phyloP scores from a whole-genome alignment of 2,888 invertebrate genomes.

The Watsonalla binaria region DNA sequence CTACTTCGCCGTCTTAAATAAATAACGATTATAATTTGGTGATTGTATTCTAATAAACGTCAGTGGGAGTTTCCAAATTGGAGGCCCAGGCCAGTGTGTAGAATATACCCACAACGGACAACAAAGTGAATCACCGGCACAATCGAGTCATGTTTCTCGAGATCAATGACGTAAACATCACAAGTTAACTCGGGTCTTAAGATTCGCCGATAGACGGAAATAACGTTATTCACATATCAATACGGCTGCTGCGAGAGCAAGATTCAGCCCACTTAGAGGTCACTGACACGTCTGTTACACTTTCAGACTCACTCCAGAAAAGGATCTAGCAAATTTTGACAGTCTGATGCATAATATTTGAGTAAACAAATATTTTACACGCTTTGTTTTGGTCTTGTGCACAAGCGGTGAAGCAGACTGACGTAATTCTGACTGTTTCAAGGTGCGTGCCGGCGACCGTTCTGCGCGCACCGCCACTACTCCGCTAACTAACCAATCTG shows the following conservation, averaged over 20 bases:
- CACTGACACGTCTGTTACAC: slow-evolving; percentile 37
- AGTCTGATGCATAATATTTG: slow-evolving; percentile 12
- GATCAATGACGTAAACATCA: slow-evolving; percentile 62
- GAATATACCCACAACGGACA: slow-evolving; percentile 33
- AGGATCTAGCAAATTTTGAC: slow-evolving; percentile 10
- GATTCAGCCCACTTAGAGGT: slow-evolving; percentile 30
- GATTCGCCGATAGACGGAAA: slow-evolving; percentile 34
- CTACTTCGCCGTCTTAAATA: neutral
- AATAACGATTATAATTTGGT: neutral
- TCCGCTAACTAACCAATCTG: slow-evolving; percentile 44
- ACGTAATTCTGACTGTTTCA: slow-evolving; percentile 56
- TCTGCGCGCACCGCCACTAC: slow-evolving; percentile 30
- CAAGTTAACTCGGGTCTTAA: slow-evolving; percentile 34
- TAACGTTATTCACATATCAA: slow-evolving; percentile 25
- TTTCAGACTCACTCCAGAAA: slow-evolving; percentile 8
- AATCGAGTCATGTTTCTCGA: slow-evolving; percentile 56
- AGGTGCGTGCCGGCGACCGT: slow-evolving; percentile 26
- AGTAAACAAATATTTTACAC: slow-evolving; percentile 21
- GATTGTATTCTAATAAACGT: neutral
- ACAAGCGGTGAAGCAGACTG: slow-evolving; percentile 40
- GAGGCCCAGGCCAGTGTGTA: slow-evolving; percentile 33
- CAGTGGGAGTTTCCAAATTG: slow-evolving; percentile 2
- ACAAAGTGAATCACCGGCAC: slow-evolving; percentile 53
- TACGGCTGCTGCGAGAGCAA: slow-evolving; percentile 13
- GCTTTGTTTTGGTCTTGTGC: slow-evolving; percentile 46